These are phyloP conservation scores for Sturnus vulgaris DNA, from an alignment of 2,113 vertebrate species.

Conservation along the genomic window DNA sequence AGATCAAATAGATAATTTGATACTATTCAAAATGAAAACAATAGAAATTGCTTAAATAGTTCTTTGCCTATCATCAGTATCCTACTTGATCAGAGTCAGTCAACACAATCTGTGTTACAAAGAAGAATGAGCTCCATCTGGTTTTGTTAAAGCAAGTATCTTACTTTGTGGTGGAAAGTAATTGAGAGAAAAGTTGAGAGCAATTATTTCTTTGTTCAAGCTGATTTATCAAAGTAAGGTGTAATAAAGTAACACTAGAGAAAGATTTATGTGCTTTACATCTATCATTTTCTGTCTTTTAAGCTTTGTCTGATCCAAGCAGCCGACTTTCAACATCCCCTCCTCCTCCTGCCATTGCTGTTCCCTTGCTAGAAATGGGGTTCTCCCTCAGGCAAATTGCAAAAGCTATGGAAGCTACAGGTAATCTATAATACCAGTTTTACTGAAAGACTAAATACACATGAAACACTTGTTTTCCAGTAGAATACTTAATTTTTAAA, in stretches of 20 bases:
- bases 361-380: slow-evolving; percentile 96
- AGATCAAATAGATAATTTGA: neutral
- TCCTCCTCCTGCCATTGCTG: slow-evolving; percentile 93
- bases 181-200: neutral
- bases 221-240: neutral
- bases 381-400: slow-evolving; percentile 95
- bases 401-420: slow-evolving; percentile 97
- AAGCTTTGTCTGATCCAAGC: slow-evolving; percentile 94
- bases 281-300: neutral
- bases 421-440: slow-evolving; percentile 58
- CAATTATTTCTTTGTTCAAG: neutral
- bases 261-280: neutral
- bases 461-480: neutral
- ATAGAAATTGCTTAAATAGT: neutral
- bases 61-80: neutral
- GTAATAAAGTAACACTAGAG: neutral
- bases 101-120: neutral
- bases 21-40: neutral
- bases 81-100: neutral
- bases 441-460: neutral
- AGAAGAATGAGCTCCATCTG: neutral
- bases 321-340: slow-evolving; percentile 95
- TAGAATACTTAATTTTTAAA: neutral
- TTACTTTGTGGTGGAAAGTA: neutral
- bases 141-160: neutral